phyloP scores from a whole-genome alignment of 2,797 vertebrate species.

The Carduelis carduelis region DNA sequence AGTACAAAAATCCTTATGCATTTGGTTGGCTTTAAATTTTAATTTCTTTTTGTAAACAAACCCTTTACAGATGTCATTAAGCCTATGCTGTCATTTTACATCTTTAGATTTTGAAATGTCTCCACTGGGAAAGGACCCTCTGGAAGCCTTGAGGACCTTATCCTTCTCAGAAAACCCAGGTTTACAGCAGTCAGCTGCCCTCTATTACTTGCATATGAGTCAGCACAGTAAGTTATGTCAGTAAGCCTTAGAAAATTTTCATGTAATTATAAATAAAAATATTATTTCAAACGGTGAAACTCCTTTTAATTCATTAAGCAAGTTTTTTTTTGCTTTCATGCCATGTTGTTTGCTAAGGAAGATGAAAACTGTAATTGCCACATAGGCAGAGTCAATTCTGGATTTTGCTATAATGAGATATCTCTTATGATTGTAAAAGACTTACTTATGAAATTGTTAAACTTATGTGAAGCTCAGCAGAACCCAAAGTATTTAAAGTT shows the following conservation, averaged over 20 bases:
- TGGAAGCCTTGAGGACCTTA: constrained; percentile 74
- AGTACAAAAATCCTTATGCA: neutral
- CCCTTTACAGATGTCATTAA: neutral
- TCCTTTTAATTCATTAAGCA: neutral
- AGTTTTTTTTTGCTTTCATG: neutral
- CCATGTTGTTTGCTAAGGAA: neutral
- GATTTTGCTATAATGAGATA: neutral
- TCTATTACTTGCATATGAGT: constrained; percentile 79
- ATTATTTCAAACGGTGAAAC: neutral
- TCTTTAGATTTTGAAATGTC: constrained; percentile 71
- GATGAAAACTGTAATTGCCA: neutral
- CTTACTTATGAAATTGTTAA: neutral
- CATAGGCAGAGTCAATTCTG: neutral
- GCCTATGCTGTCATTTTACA: neutral
- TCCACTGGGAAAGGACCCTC: constrained; percentile 60
- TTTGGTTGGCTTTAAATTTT: neutral
- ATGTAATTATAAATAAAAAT: neutral
- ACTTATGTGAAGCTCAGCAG: neutral
- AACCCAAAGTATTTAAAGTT: neutral
- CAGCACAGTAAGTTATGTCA: constrained; percentile 76
- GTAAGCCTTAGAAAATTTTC: neutral
- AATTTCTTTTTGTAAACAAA: neutral
- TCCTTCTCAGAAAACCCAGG: constrained; percentile 75
- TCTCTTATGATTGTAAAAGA: neutral
- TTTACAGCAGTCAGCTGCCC: constrained; percentile 78